phyloP scores from a whole-genome alignment of 2,888 invertebrate genomes.

The Hirudinaria manillensis region DNA sequence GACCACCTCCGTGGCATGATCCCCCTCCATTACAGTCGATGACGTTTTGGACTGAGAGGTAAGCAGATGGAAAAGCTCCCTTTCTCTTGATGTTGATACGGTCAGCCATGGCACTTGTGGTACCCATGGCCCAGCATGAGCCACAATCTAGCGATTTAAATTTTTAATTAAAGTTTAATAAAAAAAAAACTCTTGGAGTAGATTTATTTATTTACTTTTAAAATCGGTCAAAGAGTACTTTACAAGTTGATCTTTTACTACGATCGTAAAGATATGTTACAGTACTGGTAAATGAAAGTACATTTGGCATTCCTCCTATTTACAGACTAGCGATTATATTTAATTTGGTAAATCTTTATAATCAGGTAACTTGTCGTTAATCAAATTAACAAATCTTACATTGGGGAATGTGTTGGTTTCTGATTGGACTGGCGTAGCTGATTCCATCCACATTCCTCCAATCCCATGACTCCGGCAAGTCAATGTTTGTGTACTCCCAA shows the following conservation, averaged over 20 bases:
- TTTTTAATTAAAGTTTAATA: neutral
- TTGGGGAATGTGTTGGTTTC: slow-evolving; percentile 49
- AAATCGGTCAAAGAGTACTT: too few species aligned
- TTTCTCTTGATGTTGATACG: slow-evolving; percentile 56
- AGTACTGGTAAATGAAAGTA: neutral
- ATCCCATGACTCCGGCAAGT: slow-evolving; percentile 53
- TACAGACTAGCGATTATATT: too few species aligned
- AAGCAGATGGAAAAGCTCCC: slow-evolving; percentile 56
- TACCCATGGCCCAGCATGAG: slow-evolving; percentile 57
- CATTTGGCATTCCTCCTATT: neutral
- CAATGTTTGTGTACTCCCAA: slow-evolving; percentile 35
- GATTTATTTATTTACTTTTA: neutral
- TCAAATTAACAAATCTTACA: too few species aligned
- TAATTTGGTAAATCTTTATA: too few species aligned
- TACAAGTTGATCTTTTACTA: neutral
- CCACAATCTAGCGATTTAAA: slow-evolving; percentile 54
- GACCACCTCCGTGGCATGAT: slow-evolving; percentile 51
- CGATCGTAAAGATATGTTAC: too few species aligned
- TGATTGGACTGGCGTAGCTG: slow-evolving; percentile 55
- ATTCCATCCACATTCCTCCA: slow-evolving; percentile 55
- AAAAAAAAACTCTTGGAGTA: neutral
- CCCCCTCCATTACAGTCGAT: slow-evolving; percentile 57
- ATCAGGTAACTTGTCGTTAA: too few species aligned
- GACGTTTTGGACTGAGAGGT: slow-evolving; percentile 56
- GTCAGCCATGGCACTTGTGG: slow-evolving; percentile 57